phyloP scores from a whole-genome alignment of 2,113 vertebrate genomes.

The Sinocyclocheilus grahami region DNA sequence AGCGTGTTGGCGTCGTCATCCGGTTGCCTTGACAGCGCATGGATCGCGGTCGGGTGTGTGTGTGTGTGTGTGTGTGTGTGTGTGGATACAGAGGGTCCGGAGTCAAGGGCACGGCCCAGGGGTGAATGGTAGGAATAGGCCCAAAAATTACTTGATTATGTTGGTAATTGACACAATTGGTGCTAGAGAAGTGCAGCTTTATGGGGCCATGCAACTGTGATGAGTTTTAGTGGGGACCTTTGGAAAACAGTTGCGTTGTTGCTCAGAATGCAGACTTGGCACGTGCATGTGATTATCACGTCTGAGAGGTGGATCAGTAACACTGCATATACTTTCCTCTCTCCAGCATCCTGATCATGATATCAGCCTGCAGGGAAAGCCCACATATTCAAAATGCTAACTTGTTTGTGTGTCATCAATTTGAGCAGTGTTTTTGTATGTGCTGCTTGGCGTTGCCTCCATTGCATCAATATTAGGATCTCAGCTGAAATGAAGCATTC shows the following conservation, averaged over 20 bases:
- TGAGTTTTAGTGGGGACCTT: neutral
- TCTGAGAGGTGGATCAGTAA: constrained; percentile 9
- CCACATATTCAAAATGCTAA: neutral
- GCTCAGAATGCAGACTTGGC: constrained; percentile 2
- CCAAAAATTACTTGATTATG: neutral
- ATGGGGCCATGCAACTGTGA: neutral
- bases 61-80: too few relatives aligned
- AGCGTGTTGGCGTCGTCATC: constrained; percentile 48
- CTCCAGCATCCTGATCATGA: neutral
- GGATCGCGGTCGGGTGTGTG: constrained; percentile 54
- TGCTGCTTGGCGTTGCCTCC: neutral
- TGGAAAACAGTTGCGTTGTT: neutral
- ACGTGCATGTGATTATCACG: constrained; percentile 29
- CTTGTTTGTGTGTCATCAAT: neutral
- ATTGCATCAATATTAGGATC: constrained; percentile 10
- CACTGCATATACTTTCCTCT: constrained; percentile 15
- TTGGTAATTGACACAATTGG: neutral
- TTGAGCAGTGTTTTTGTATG: neutral
- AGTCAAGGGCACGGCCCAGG: constrained; percentile 69
- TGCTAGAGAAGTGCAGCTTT: neutral
- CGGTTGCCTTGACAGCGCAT: constrained; percentile 53
- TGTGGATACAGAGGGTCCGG: constrained; percentile 37
- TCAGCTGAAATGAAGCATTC: neutral
- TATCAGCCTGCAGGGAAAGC: neutral
- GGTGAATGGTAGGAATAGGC: constrained; percentile 20